Evolutionary conservation across 1,140 invertebrate species (phyloP).

Genomic region (Cotesia glomerata): DNA sequence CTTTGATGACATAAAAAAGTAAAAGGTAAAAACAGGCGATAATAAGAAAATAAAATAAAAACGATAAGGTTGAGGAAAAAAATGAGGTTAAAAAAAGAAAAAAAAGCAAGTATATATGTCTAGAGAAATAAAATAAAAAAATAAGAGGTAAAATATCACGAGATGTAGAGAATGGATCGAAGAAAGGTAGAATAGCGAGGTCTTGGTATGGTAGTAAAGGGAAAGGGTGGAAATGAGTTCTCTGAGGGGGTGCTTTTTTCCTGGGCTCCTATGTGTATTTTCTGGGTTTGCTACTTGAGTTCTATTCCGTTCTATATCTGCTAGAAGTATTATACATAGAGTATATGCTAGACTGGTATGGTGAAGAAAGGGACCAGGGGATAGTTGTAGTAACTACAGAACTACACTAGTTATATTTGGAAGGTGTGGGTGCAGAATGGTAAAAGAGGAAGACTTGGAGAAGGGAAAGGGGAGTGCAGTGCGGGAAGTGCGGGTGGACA

Average conservation of each 20-base stretch:
- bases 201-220: neutral
- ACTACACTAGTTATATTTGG: no score
- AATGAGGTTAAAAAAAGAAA: neutral
- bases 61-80: neutral
- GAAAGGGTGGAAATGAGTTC: constrained; percentile 36
- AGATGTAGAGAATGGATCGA: constrained; percentile 20
- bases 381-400: no score
- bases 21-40: no score
- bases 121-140: constrained; percentile 6
- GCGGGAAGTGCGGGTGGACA: constrained; percentile 35
- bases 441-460: constrained; percentile 16
- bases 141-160: neutral
- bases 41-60: neutral
- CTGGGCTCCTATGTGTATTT: neutral
- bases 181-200: constrained; percentile 12
- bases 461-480: constrained; percentile 29
- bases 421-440: neutral
- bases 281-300: neutral
- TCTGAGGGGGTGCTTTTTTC: constrained; percentile 28
- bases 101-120: neutral
- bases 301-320: neutral
- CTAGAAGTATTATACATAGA: no score
- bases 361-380: no score
- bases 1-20: no score
- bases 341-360: no score